Conservation (phyloP, 2,888 invertebrate species). For the Troides oblongomaculatus region DNA sequence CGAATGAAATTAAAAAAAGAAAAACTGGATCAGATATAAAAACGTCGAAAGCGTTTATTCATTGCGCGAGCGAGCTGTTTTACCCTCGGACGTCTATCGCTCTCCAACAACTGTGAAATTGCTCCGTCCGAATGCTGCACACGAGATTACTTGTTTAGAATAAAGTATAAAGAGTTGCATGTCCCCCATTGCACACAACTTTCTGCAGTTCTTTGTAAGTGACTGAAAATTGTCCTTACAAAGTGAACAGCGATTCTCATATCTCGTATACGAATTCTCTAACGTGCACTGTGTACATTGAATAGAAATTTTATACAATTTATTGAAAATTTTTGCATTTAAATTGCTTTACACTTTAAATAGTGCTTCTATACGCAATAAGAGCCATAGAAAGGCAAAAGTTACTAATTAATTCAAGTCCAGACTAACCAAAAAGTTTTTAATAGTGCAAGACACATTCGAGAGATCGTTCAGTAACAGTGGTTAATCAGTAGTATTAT, state of each 20-base stretch:
- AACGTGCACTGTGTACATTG: background rate
- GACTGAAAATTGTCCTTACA: conserved; percentile 20
- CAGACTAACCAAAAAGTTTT: too few relatives aligned
- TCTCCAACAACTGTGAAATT: conserved; percentile 66
- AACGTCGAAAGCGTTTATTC: conserved; percentile 42
- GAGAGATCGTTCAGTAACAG: too few relatives aligned
- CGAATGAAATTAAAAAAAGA: background rate
- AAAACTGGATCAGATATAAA: conserved; percentile 18
- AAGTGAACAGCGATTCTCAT: conserved; percentile 5
- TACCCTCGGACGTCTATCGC: conserved; percentile 47
- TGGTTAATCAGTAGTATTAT: too few relatives aligned
- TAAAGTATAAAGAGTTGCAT: conserved; percentile 34
- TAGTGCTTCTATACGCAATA: too few relatives aligned
- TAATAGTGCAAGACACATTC: too few relatives aligned
- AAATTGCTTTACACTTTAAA: background rate
- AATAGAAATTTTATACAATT: background rate
- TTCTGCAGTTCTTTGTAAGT: conserved; percentile 19
- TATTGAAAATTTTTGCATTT: background rate
- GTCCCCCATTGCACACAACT: conserved; percentile 23
- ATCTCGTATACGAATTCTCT: background rate
- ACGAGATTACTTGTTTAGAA: conserved; percentile 41
- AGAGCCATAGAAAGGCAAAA: too few relatives aligned
- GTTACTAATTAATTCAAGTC: too few relatives aligned
- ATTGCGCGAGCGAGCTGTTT: conserved; percentile 49
- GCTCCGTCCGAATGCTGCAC: conserved; percentile 53